Evolutionary conservation across 2,113 vertebrate species (phyloP), one percentile per base, ranked within the genome.

Genomic region (Burhinus bistriatus): DNA sequence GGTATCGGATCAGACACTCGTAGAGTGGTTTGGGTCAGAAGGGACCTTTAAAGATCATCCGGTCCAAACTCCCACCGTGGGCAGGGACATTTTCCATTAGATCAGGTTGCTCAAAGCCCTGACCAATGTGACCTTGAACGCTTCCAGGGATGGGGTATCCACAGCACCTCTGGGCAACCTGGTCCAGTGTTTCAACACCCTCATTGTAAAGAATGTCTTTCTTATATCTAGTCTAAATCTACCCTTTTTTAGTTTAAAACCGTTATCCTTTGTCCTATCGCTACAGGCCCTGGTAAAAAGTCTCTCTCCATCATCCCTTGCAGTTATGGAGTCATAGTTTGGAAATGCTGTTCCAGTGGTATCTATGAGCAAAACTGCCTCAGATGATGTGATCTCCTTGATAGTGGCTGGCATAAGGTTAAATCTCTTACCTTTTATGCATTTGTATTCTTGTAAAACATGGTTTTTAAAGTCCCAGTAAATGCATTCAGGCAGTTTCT

Each of bases 401-500:
- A 21, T 4, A 38, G 62, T 19, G 68, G 79, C 34, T 83, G 91
- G 20, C 70, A 16, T 42, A 16, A 86, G 75, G 75, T 80, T 61
- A 40, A 70, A 73, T 38, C 68, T 80, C 47, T 69, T 59, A 19
- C 25, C 64, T 64, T 64, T 38, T 52, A 32, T 75, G 70, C 72
- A 30, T 45, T 78, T 76, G 54, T 85, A 30, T 75, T 80, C 88
- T 84, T 72, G 52, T 71, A 87, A 83, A 92, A 87, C 57, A 19
- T 3, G 14, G 54, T 42, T 90, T 95, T 71, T 51, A 75, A 44
- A 57, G 84, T 45, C 90, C 75, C 9, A 5, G 34, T 51, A 68
- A 69, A 61, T 75, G 87, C 66, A 21, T 90, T 95, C 2, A 38
- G 93, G 91, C 70, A 65, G 66, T 91, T 89, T 81, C 94, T 95